A percentile compares a stretch with the other conserved stretches of the same genome.
Evolutionary conservation across 2,888 invertebrate genomes (phyloP).

Genomic region (Sarcophaga variegata): DNA sequence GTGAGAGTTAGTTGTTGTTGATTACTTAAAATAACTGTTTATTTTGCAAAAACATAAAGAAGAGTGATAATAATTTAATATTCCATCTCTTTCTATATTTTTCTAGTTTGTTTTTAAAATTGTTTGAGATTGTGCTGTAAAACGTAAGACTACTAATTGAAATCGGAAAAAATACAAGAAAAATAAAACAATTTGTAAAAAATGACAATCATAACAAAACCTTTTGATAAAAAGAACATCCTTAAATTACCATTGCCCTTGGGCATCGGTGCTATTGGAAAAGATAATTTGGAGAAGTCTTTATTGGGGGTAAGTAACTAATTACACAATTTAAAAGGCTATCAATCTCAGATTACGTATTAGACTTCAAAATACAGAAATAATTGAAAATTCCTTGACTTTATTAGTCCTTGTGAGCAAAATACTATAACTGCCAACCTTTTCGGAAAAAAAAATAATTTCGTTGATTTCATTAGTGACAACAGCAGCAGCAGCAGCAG

Average conservation of each 20-base stretch:
- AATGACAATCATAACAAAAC: constrained; percentile 92
- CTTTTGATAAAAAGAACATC: constrained; percentile 86
- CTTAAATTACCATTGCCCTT: constrained; percentile 87
- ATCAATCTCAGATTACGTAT: background rate
- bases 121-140: background rate
- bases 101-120: constrained; percentile 2
- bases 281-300: constrained; percentile 64
- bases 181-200: constrained; percentile 70
- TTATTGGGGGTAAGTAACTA: constrained; percentile 75
- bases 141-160: background rate
- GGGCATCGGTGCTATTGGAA: constrained; percentile 73
- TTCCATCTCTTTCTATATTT: background rate
- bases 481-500: background rate
- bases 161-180: background rate
- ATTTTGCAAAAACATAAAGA: background rate
- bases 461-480: constrained; percentile 41
- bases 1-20: background rate
- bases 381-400: constrained; percentile 33
- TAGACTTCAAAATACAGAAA: background rate
- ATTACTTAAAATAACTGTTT: background rate
- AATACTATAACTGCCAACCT: constrained; percentile 14
- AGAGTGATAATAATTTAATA: constrained; percentile 29
- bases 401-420: constrained; percentile 48
- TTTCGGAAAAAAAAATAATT: background rate
- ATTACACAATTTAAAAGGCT: background rate